A percentile compares a stretch with the other conserved stretches of the same genome.
These are phyloP conservation scores for Pachypanchax playfairii DNA, from an alignment of 2,113 vertebrate genomes.

Conservation along the genomic window DNA sequence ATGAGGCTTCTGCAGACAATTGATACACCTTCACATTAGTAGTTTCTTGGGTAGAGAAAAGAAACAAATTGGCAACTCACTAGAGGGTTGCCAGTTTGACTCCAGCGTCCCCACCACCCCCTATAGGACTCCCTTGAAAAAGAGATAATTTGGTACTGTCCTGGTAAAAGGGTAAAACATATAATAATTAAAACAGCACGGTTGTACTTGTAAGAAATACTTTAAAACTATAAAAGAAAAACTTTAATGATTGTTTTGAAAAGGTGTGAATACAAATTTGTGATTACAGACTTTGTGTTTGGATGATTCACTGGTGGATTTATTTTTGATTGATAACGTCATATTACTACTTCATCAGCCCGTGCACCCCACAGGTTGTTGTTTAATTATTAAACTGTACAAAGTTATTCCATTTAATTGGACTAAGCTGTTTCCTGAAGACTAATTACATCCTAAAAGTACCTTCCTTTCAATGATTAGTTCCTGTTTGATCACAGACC, in stretches of 20 bases:
- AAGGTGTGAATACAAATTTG: not conserved
- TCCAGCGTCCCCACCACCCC: no score
- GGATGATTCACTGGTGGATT: not conserved
- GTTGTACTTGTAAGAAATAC: not conserved
- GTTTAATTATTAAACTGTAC: constrained; percentile 7
- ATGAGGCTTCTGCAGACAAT: constrained; percentile 15
- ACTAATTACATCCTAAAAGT: constrained; percentile 10
- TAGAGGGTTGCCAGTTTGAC: no score
- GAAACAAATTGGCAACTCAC: constrained; percentile 1
- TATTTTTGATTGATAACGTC: not conserved
- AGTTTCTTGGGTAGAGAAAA: not conserved
- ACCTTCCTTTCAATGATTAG: not conserved
- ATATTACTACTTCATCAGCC: not conserved
- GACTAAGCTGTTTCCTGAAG: not conserved
- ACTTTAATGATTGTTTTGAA: not conserved
- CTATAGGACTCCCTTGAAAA: no score
- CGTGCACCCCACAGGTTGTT: not conserved
- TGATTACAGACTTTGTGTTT: not conserved
- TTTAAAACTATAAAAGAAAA: not conserved
- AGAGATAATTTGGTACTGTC: no score
- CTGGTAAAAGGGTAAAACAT: no score
- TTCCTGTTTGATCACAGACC: constrained; percentile 5
- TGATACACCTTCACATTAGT: constrained; percentile 2
- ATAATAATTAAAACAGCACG: no score
- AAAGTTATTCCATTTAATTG: not conserved